Base-by-base conservation (phyloP, 37 sponge, comb jelly and placozoan species). In the Halisarca cf. caerulea region DNA sequence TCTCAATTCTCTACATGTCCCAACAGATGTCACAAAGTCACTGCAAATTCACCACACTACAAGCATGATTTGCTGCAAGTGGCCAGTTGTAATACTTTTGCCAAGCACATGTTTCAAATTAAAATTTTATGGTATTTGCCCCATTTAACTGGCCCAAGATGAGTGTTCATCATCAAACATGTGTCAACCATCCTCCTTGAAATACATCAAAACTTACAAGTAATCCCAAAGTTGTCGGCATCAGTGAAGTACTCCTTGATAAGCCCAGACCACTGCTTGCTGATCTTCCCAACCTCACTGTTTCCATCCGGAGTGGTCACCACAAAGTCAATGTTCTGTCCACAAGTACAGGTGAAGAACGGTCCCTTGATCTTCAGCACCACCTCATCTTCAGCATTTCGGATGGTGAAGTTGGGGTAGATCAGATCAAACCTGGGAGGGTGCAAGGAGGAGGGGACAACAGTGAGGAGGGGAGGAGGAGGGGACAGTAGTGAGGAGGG, bases 161-260 rank as follows among this genome's bases (percentile, higher is more conserved):
- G n/a, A n/a, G n/a, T n/a, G n/a, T n/a, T n/a, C n/a, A n/a, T n/a
- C n/a, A n/a, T n/a, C n/a, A n/a, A n/a, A n/a, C n/a, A n/a, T n/a
- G n/a, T n/a, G n/a, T n/a, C n/a, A n/a, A n/a, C n/a, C n/a, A n/a
- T n/a, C n/a, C n/a, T n/a, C n/a, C n/a, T n/a, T n/a, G n/a, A n/a
- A n/a, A n/a, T n/a, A n/a, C n/a, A n/a, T n/a, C 20, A 11, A 20
- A 1, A 81, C 90, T 78, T 55, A 93, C 94, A 95, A 23, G 84
- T 60, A 28, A 97, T 92, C 35, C 98, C 98, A 95, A 97, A 97
- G 88, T 97, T 97, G 72, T 97, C 98, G 47, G 98, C 98, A 90
- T 95, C 95, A 69, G 98, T 95, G 90, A 95, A 97, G 37, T 81
- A 82, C 83, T 97, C 98, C 59, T 95, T 95, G 11, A 88, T 83